Conservation (phyloP, 2,888 invertebrate genomes). For the Drosophila lacicola region DNA sequence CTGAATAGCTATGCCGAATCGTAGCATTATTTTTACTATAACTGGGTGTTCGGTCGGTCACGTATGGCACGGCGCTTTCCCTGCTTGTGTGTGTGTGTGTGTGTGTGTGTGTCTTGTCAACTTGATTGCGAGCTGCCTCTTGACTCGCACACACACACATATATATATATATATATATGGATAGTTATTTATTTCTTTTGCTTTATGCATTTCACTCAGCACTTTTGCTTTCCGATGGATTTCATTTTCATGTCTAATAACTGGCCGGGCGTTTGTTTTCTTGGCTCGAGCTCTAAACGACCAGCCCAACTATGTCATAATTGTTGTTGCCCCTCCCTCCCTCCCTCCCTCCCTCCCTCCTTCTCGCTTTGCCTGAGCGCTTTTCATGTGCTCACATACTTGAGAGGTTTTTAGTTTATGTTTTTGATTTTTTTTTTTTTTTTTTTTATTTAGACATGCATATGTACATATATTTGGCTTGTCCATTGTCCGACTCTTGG, state of each 20-base stretch:
- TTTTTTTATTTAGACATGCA: neutral
- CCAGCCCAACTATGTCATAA: slow-evolving; percentile 65
- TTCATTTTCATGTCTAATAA: slow-evolving; percentile 59
- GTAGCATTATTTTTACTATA: slow-evolving; percentile 16
- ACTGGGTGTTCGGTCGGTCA: slow-evolving; percentile 36
- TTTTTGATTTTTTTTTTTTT: neutral
- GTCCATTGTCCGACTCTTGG: slow-evolving; percentile 33
- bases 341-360: neutral
- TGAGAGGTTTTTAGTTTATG: neutral
- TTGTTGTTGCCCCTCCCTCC: slow-evolving; percentile 28
- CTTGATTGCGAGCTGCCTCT: slow-evolving; percentile 29
- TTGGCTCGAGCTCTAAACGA: slow-evolving; percentile 18
- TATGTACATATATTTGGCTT: slow-evolving; percentile 7
- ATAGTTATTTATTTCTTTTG: slow-evolving; percentile 3
- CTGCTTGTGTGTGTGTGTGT: slow-evolving; percentile 15
- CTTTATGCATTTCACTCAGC: slow-evolving; percentile 52
- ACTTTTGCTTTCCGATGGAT: slow-evolving; percentile 69
- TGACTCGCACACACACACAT: slow-evolving; percentile 18
- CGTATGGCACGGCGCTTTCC: slow-evolving; percentile 48
- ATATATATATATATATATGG: neutral
- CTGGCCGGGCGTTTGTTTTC: slow-evolving; percentile 7
- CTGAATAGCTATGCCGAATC: slow-evolving; percentile 15
- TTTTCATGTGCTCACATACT: slow-evolving; percentile 28
- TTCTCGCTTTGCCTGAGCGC: slow-evolving; percentile 32
- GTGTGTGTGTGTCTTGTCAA: slow-evolving; percentile 24